Base-by-base conservation (phyloP, 1,140 invertebrate genomes). In the Heliconius melpomene region DNA sequence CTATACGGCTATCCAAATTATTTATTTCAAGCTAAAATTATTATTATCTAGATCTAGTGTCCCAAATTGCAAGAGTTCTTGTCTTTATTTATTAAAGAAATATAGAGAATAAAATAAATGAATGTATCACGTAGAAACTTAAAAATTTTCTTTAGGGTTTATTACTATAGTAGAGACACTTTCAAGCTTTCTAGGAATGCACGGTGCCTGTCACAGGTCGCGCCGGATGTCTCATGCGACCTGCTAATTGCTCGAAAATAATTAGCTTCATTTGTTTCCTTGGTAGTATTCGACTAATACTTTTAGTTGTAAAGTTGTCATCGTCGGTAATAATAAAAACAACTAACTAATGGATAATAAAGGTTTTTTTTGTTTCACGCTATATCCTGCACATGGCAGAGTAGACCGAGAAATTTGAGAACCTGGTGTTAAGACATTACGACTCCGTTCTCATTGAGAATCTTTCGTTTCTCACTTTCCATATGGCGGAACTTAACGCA, bases 131-230 rank as follows among this genome's bases (percentile, higher is more conserved):
- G 23, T 5, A 50, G 1, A 50, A 18, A 50, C 16, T 60, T 60
- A 26, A 23, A 20, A 26, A 13, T 60, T 60, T 60, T 11, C 23
- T 60, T 60, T 23, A 26, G 18, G 2, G n/a, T 11, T 11, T 40
- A 40, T 11, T 60, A 26, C n/a, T 60, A 60, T 16, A 3, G 0
- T 66, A 66, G 23, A 83, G 81, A 87, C 84, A 86, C 76, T 86
- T 85, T 77, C 80, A 83, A 80, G 29, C 72, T 72, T 60, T 38
- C 79, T 78, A 86, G 82, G 83, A 86, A 82, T 76, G 46, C 78
- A 81, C 72, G 85, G 90, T 92, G 72, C 90, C 90, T 86, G 89
- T 86, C 80, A 92, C 89, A 85, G 83, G 26, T 74, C 70, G 86
- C 84, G 38, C 84, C 86, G 75, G 18, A 78, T 50, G 77, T 84